Conservation (phyloP, 2,888 invertebrate species). For the Leistus spinibarbis region DNA sequence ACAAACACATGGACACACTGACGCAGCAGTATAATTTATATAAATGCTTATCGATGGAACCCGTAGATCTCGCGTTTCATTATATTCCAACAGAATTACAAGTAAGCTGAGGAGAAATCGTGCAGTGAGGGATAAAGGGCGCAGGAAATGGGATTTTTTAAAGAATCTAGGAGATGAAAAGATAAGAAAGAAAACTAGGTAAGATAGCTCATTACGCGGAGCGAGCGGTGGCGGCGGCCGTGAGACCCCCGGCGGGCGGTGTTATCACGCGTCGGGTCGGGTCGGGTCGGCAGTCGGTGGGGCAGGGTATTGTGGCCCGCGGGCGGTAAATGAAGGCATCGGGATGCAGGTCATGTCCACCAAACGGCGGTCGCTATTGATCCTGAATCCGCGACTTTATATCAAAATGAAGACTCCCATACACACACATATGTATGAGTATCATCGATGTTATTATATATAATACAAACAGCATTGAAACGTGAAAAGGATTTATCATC, state of each 20-base stretch:
- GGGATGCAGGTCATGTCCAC: constrained; percentile 46
- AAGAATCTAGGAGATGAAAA: constrained; percentile 37
- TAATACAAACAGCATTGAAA: background rate
- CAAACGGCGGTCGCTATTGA: constrained; percentile 29
- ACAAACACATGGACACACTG: no score
- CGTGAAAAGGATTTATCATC: background rate
- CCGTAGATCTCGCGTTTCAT: constrained; percentile 31
- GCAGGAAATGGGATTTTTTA: constrained; percentile 34
- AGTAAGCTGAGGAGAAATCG: constrained; percentile 7
- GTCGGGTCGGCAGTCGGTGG: background rate
- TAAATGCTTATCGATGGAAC: constrained; percentile 28
- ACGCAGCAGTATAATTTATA: constrained; percentile 25
- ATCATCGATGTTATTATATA: background rate
- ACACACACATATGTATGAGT: background rate
- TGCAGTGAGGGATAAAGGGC: constrained; percentile 15
- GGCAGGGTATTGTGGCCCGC: constrained; percentile 32
- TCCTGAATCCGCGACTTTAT: constrained; percentile 39
- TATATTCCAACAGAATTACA: constrained; percentile 22
- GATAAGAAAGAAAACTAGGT: constrained; percentile 36
- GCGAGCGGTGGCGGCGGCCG: background rate
- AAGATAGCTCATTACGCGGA: constrained; percentile 26
- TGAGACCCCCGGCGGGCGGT: background rate
- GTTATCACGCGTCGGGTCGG: background rate
- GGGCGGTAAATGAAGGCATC: constrained; percentile 46
- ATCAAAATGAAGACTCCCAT: constrained; percentile 30